Percentiles rank a stretch among this genome's conserved stretches.
phyloP scores from a whole-genome alignment of 2,888 invertebrate species.

The Andrena hattorfiana region DNA sequence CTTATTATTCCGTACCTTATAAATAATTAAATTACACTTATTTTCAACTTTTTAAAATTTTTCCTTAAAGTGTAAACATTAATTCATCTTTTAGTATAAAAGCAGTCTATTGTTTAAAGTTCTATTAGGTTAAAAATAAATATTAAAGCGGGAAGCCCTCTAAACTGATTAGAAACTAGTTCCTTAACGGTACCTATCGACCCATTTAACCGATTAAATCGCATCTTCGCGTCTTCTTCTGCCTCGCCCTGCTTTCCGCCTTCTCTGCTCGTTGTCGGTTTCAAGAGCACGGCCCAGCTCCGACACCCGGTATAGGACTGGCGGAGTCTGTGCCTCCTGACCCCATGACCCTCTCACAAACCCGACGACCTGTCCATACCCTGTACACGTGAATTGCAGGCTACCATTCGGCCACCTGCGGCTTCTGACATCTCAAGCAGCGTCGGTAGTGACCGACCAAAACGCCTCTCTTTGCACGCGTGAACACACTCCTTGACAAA shows the following conservation, averaged over 20 bases:
- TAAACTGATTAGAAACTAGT: no score
- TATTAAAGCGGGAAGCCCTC: no score
- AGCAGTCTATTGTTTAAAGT: no score
- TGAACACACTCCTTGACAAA: conserved; percentile 66
- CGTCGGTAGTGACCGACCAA: conserved; percentile 57
- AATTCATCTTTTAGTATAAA: no score
- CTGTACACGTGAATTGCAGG: conserved; percentile 72
- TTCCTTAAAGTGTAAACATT: no score
- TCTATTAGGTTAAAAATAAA: no score
- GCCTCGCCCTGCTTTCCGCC: neutral
- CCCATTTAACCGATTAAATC: no score
- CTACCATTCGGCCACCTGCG: conserved; percentile 78
- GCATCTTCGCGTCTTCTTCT: neutral
- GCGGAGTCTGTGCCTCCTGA: conserved; percentile 69
- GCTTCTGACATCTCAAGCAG: conserved; percentile 76
- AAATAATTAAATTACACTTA: no score
- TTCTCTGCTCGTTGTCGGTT: neutral
- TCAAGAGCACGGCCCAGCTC: neutral
- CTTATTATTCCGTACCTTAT: no score
- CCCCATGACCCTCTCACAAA: conserved; percentile 75
- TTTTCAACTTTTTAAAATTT: no score
- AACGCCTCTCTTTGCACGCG: conserved; percentile 63
- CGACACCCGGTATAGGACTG: conserved; percentile 36
- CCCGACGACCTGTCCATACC: conserved; percentile 71
- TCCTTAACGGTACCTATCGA: no score